phyloP scores from a whole-genome alignment of 2,888 invertebrate species.

The Athalia rosae region DNA sequence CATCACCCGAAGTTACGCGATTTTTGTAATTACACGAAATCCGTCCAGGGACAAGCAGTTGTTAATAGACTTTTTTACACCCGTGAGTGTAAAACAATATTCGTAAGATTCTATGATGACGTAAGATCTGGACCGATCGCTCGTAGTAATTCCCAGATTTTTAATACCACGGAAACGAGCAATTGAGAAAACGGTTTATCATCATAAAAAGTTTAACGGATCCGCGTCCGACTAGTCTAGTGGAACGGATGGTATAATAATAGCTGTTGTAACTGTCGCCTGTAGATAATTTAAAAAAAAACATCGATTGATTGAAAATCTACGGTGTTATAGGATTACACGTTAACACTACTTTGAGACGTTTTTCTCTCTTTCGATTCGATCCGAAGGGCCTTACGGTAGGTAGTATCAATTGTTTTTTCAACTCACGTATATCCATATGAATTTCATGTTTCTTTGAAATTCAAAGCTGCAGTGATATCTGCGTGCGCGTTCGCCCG shows the following conservation, averaged over 20 bases:
- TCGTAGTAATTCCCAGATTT: background rate
- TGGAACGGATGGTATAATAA: constrained; percentile 5
- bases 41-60: background rate
- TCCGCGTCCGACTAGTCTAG: background rate
- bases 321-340: background rate
- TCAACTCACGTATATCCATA: constrained; percentile 64
- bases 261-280: background rate
- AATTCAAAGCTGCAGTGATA: constrained; percentile 58
- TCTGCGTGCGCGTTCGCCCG: constrained; percentile 59
- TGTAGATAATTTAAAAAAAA: too few relatives aligned
- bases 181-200: constrained; percentile 16
- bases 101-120: background rate
- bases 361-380: too few relatives aligned
- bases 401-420: background rate
- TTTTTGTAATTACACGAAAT: too few relatives aligned
- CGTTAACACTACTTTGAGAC: background rate
- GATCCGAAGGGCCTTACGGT: background rate
- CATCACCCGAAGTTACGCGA: too few relatives aligned
- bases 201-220: background rate
- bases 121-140: constrained; percentile 13
- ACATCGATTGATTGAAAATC: background rate
- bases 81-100: background rate
- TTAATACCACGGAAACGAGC: background rate
- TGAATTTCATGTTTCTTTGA: constrained; percentile 64
- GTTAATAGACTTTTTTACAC: background rate